Evolutionary conservation across 2,888 invertebrate genomes (phyloP), one percentile per base, ranked within the genome.

Genomic region (Notodonta ziczac): DNA sequence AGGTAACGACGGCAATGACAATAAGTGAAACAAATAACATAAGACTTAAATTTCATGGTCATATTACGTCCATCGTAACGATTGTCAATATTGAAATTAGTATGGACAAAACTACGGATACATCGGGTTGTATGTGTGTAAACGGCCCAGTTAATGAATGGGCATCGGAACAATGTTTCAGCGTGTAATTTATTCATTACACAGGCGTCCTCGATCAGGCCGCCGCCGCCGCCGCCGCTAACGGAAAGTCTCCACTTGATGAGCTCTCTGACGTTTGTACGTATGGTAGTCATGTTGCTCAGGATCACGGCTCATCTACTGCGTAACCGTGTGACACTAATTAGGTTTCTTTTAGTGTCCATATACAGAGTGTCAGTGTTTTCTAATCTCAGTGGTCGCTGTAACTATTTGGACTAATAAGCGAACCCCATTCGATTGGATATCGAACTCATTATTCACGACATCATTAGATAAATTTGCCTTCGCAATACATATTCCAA

Each of bases 181-280:
- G 91, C 91, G 90, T 93, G 93, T 93, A 93, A 93, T 93, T 93
- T 93, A 93, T 93, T 92, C 93, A 93, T 93, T 90, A 91, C 86
- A 88, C 91, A 89, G 86, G 80, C 90, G 92, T 89, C 91, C 91
- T 91, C 92, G 90, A 90, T 91, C 90, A 90, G 83, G 72, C 74
- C 82, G 80, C 72, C 76, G 32, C 16, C 9, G 51, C 8, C 24
- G 51, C 14, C 44, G 51, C 79, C 78, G 79, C 76, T 83, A 87
- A 83, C 88, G 90, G 91, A 91, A 91, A 90, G 86, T 90, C 90
- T 89, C 90, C 88, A 85, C 80, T 73, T 84, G 84, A 84, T 87
- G 85, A 86, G 84, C 81, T 86, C 78, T 77, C 69, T 83, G 81
- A 82, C 80, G 82, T 79, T 76, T 67, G 62, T 65, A 66, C 65